phyloP scores from a whole-genome alignment of 1,140 invertebrate genomes.

The Spodoptera frugiperda region DNA sequence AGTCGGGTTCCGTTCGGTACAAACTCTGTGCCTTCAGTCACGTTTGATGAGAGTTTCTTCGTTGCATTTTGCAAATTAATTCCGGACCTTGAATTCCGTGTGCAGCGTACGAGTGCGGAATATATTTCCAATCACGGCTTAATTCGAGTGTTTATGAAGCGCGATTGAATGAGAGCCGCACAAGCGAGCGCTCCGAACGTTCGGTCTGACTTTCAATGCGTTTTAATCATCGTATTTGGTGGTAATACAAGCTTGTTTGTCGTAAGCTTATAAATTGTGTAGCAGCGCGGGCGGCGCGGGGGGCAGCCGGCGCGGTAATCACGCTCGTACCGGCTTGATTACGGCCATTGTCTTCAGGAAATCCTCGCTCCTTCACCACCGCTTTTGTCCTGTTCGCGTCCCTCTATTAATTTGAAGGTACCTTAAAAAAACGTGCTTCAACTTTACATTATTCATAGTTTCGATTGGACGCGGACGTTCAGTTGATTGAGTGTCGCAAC shows the following conservation, averaged over 20 bases:
- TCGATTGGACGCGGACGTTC: slow-evolving; percentile 32
- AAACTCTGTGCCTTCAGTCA: slow-evolving; percentile 42
- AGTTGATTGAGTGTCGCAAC: slow-evolving; percentile 42
- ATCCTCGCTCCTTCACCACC: slow-evolving; percentile 65
- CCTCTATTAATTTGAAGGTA: slow-evolving; percentile 68
- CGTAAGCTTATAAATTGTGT: slow-evolving; percentile 70
- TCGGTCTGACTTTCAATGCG: slow-evolving; percentile 37
- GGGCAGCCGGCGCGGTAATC: slow-evolving; percentile 53
- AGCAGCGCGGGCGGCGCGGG: slow-evolving; percentile 39
- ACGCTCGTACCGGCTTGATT: slow-evolving; percentile 65
- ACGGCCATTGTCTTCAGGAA: slow-evolving; percentile 73
- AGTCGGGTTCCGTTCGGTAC: background rate
- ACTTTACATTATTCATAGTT: slow-evolving; percentile 47
- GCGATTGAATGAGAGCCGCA: slow-evolving; percentile 30
- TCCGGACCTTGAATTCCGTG: slow-evolving; percentile 44
- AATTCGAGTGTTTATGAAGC: slow-evolving; percentile 45
- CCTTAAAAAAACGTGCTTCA: slow-evolving; percentile 57
- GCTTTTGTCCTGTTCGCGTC: slow-evolving; percentile 64
- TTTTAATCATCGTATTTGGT: slow-evolving; percentile 37
- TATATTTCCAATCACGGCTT: slow-evolving; percentile 38
- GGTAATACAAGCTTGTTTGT: slow-evolving; percentile 61
- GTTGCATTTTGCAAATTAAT: slow-evolving; percentile 51
- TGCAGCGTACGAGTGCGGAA: slow-evolving; percentile 35
- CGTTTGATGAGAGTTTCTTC: slow-evolving; percentile 35
- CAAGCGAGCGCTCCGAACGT: slow-evolving; percentile 29